Evolutionary conservation across 2,797 vertebrate genomes (phyloP).

Genomic region (Manis javanica): DNA sequence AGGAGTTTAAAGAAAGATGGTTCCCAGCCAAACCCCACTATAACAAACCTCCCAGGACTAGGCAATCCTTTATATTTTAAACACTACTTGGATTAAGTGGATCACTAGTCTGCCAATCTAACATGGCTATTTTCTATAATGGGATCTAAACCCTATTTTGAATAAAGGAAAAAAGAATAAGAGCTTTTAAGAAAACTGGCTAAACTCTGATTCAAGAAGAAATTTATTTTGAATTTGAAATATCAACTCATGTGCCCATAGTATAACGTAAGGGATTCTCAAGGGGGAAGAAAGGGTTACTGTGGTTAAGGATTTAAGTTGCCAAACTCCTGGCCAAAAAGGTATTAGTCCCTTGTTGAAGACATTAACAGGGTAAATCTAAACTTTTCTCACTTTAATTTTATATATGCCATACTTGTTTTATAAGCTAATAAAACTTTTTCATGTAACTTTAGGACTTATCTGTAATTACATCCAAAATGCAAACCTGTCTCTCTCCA

Average conservation of each 20-base stretch:
- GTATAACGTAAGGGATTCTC: neutral
- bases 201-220: neutral
- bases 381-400: conserved; percentile 15
- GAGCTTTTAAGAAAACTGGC: neutral
- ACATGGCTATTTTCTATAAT: neutral
- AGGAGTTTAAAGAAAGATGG: neutral
- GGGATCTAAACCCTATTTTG: conserved; percentile 6
- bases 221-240: neutral
- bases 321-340: conserved; percentile 12
- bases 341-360: neutral
- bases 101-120: neutral
- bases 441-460: neutral
- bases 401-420: neutral
- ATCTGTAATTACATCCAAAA: neutral
- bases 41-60: neutral
- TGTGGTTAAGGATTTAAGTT: neutral
- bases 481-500: neutral
- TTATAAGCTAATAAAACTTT: neutral
- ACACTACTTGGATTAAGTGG: conserved; percentile 12
- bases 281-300: neutral
- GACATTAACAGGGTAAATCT: neutral
- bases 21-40: neutral
- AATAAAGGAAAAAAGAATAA: conserved; percentile 20
- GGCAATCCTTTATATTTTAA: neutral
- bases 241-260: neutral